Percentiles rank a stretch among this genome's conserved stretches.
phyloP scores from a whole-genome alignment of 2,113 vertebrate genomes.

The Oplegnathus fasciatus region DNA sequence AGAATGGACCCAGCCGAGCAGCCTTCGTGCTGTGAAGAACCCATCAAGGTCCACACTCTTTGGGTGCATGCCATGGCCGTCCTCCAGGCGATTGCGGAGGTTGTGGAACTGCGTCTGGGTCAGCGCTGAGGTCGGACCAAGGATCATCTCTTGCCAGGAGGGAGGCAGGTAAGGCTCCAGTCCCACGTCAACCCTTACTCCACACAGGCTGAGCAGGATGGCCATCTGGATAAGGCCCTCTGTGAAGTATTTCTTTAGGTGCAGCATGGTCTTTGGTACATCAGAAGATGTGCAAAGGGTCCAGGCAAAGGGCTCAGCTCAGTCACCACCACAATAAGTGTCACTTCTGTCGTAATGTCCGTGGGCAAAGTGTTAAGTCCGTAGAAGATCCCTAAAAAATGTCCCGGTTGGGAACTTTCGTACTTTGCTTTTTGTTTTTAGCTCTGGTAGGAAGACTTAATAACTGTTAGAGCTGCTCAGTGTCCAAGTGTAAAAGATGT shows the following conservation, averaged over 20 bases:
- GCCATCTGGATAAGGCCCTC: conserved; percentile 97
- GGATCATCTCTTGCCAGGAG: conserved; percentile 88
- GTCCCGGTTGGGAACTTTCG: not conserved
- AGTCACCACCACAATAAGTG: not conserved
- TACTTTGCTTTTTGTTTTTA: not conserved
- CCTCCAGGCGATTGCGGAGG: conserved; percentile 88
- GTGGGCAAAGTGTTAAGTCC: not conserved
- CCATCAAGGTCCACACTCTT: conserved; percentile 92
- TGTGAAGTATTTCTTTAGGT: conserved; percentile 96
- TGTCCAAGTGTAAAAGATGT: not conserved
- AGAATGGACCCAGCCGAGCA: conserved; percentile 90
- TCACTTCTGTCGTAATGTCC: conserved; percentile 3
- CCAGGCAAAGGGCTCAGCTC: not conserved
- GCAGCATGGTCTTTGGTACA: conserved; percentile 74
- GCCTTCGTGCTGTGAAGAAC: conserved; percentile 88
- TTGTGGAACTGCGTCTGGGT: conserved; percentile 93
- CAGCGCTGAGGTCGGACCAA: conserved; percentile 90
- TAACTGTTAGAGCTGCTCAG: not conserved
- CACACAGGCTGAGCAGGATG: conserved; percentile 94
- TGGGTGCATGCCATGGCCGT: conserved; percentile 88
- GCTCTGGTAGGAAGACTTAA: not conserved
- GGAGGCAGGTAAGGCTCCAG: conserved; percentile 91
- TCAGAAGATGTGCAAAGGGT: not conserved
- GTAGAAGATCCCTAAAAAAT: not conserved
- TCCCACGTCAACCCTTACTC: conserved; percentile 92